Percentiles rank a stretch among this genome's conserved stretches.
These are phyloP conservation scores for Yponomeuta cagnagella DNA, from an alignment of 2,888 invertebrate genomes.

Conservation along the genomic window DNA sequence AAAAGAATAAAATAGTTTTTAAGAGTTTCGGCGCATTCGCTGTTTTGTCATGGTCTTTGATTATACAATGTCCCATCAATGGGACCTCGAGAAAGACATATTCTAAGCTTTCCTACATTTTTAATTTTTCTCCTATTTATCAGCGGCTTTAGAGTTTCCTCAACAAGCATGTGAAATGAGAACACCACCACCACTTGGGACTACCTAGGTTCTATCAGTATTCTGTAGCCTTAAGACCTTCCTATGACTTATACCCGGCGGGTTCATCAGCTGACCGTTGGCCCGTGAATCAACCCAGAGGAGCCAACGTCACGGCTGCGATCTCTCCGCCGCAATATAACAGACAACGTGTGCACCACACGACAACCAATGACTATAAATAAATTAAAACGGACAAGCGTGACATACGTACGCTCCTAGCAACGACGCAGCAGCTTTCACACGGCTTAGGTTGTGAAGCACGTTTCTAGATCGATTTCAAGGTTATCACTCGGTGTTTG, in stretches of 20 bases:
- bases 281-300: constrained; percentile 22
- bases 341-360: constrained; percentile 11
- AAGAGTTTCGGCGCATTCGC: too few relatives aligned
- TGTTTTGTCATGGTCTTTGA: too few relatives aligned
- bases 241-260: constrained; percentile 21
- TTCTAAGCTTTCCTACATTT: too few relatives aligned
- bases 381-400: constrained; percentile 15
- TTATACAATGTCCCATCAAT: too few relatives aligned
- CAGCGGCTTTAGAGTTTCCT: neutral
- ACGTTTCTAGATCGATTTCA: neutral
- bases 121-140: too few relatives aligned
- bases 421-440: neutral
- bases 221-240: neutral
- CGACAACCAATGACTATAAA: constrained; percentile 11
- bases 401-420: constrained; percentile 4
- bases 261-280: constrained; percentile 25
- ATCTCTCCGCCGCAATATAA: constrained; percentile 8
- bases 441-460: neutral
- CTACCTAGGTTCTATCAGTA: neutral
- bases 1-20: too few relatives aligned
- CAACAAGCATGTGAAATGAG: neutral
- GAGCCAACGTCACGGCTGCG: constrained; percentile 11
- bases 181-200: neutral
- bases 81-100: too few relatives aligned
- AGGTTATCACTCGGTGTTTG: constrained; percentile 2